Base-by-base conservation (phyloP, 2,113 vertebrate species). In the Pipa parva region DNA sequence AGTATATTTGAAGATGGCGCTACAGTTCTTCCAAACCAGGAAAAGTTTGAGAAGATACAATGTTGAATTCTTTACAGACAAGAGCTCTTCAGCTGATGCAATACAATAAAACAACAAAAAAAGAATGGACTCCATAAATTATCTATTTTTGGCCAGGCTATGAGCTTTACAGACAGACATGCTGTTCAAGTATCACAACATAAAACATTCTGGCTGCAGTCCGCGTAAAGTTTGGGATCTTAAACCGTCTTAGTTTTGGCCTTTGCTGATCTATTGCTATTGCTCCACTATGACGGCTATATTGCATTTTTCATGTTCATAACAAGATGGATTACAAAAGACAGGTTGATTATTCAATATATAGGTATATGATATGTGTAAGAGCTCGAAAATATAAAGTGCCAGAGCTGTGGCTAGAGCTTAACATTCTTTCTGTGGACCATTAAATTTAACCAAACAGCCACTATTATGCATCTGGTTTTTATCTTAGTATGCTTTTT, bases 81-180 rank as follows among this genome's bases (percentile, higher is more conserved):
- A 31, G 37, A 17, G 67, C 49, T 50, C 33, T 60, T 76, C 74
- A 77, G 51, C 61, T 74, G 76, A 81, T 77, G 22, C 1, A 36
- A 58, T 36, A 36, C 20, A 58, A 18, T 12, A 20, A 52, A 51
- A 25, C 49, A 52, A 26, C 24, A 21, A 52, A 52, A 26, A 58
- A 33, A 58, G 11, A 36, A 29, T 33, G 2, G n/a, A 22, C 37
- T 58, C 55, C 8, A 33, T 58, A 58, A 58, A 58, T 57, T 17
- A 36, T 58, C 18, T 36, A 26, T 58, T 58, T 58, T 36, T 58
- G 29, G 55, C 21, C 55, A 58, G 20, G 18, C n/a, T 58, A 36
- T 58, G 18, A 36, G 29, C 18, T 36, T 33, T 21, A 12, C 15
- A 22, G 55, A 58, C 55, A 58, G 55, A 36, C 37, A 33, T 37